Evolutionary conservation across 2,797 vertebrate genomes (phyloP), one percentile per base, ranked within the genome.

Genomic region (Gallinago solitaria): DNA sequence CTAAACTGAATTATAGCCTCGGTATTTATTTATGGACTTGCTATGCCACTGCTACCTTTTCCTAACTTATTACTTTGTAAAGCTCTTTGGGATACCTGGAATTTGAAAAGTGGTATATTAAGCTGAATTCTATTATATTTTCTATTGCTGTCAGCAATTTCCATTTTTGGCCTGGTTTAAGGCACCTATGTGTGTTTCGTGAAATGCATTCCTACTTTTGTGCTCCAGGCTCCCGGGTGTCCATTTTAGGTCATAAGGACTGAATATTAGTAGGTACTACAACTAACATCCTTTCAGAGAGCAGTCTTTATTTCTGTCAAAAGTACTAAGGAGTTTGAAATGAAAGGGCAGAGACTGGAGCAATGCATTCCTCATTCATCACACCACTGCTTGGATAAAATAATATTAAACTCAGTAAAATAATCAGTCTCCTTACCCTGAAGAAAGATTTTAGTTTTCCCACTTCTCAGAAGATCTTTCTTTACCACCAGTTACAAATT

Each of bases 61-160:
- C 75, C 69, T 96, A 93, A 92, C 70, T 87, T 92, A 91, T 88
- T 87, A 53, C 82, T 87, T 89, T 75, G 53, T 50, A 87, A 95
- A 94, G 57, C 91, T 94, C 90, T 91, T 95, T 85, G 89, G 94
- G 87, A 90, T 74, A 94, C 20, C 74, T 69, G 56, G 43, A 87
- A 80, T 95, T 85, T 90, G 86, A 94, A 89, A 94, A 76, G 80
- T 85, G 53, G 41, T 95, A 73, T 87, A 90, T 95, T 89, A 96
- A 95, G 83, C 71, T 59, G 25, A 85, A 60, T 89, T 94, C 83
- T 83, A 89, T 96, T 95, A 75, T 73, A 81, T 93, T 93, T 94
- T 83, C 78, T 87, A 51, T 89, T 89, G 81, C 83, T 89, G 83
- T 83, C 92, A 95, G 88, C 81, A 94, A 48, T 71, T 96, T 94